These are phyloP conservation scores for Diadophis punctatus DNA, from an alignment of 2,113 vertebrate genomes.

Conservation along the genomic window DNA sequence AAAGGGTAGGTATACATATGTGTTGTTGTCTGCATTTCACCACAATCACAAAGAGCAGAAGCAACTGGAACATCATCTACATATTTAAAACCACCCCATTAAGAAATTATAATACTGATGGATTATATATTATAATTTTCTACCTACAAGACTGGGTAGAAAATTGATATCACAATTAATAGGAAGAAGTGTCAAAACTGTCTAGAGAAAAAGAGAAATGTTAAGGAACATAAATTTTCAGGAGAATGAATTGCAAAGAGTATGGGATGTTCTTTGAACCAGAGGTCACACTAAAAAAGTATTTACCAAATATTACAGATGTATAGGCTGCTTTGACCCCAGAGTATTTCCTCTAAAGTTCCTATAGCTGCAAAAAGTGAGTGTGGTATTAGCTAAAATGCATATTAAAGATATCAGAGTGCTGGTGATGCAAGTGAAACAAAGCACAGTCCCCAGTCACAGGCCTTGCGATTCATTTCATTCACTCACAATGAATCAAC, in stretches of 20 bases:
- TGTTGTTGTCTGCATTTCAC: too few species aligned
- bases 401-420: not conserved
- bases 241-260: not conserved
- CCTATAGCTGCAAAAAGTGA: too few species aligned
- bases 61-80: not conserved
- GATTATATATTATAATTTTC: too few species aligned
- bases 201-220: not conserved
- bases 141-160: not conserved
- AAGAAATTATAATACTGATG: not conserved
- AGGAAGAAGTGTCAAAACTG: not conserved
- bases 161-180: not conserved
- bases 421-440: not conserved
- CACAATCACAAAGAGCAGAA: too few species aligned
- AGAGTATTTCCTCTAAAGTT: too few species aligned
- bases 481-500: not conserved
- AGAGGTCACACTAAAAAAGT: not conserved
- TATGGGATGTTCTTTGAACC: too few species aligned
- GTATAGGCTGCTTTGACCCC: too few species aligned
- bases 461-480: not conserved
- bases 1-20: too few species aligned
- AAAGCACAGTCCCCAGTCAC: not conserved
- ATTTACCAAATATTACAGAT: too few species aligned
- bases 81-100: not conserved
- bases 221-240: not conserved
- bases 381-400: not conserved